phyloP scores from a whole-genome alignment of 1,140 invertebrate species.

The Chrysomallon squamiferum region DNA sequence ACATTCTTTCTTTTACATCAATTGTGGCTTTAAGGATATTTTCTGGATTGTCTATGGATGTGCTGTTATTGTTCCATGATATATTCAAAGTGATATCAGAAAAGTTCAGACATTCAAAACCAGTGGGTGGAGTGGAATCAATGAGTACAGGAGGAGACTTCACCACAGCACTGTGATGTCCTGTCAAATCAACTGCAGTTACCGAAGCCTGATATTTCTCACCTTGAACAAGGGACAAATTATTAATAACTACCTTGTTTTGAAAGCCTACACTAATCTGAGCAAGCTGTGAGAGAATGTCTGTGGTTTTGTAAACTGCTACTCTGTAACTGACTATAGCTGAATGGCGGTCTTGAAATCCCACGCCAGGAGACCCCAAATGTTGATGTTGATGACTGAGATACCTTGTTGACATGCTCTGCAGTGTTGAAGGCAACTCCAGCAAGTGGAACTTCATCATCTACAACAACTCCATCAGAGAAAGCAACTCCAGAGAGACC shows the following conservation, averaged over 20 bases:
- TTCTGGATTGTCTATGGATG: not conserved
- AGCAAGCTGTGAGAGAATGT: not conserved
- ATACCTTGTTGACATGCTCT: slow-evolving; percentile 6
- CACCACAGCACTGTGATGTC: slow-evolving; percentile 14
- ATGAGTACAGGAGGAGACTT: slow-evolving; percentile 18
- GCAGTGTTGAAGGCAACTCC: slow-evolving; percentile 28
- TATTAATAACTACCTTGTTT: slow-evolving; percentile 4
- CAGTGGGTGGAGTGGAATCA: slow-evolving; percentile 23
- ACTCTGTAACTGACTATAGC: slow-evolving; percentile 16
- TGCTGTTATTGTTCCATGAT: not conserved
- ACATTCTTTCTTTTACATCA: not conserved
- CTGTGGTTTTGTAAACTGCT: slow-evolving; percentile 9
- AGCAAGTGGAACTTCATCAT: slow-evolving; percentile 16
- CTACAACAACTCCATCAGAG: slow-evolving; percentile 33
- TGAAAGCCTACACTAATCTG: slow-evolving; percentile 1
- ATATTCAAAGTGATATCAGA: not conserved
- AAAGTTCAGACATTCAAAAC: slow-evolving; percentile 13
- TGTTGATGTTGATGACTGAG: slow-evolving; percentile 7
- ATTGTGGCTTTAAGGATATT: not conserved
- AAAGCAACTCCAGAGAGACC: slow-evolving; percentile 14
- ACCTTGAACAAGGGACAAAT: slow-evolving; percentile 7
- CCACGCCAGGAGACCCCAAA: slow-evolving; percentile 27
- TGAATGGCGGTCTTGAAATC: slow-evolving; percentile 33
- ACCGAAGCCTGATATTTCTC: slow-evolving; percentile 16
- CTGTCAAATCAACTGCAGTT: slow-evolving; percentile 27